These are phyloP conservation scores for Neogale vison DNA, from an alignment of 2,113 vertebrate species.

Conservation along the genomic window DNA sequence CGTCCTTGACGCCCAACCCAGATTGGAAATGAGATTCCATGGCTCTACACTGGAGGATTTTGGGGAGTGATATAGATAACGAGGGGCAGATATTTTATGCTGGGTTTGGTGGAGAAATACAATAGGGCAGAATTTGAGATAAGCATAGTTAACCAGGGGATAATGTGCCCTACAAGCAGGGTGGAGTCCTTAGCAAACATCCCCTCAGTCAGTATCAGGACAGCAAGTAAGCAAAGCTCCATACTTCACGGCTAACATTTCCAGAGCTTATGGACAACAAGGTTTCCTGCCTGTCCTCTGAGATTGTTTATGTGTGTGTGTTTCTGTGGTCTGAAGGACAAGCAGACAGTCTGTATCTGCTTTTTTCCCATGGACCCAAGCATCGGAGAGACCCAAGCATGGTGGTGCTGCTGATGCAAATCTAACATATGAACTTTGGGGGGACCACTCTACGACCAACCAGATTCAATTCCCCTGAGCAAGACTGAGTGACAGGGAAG, in stretches of 20 bases:
- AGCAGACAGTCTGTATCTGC: accelerated
- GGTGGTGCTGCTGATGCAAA: accelerated
- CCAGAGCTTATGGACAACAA: accelerated
- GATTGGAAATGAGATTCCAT: not conserved
- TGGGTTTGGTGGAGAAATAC: not conserved
- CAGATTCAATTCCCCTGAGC: not conserved
- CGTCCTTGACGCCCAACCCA: not conserved
- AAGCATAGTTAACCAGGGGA: not conserved
- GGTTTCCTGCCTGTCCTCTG: not conserved
- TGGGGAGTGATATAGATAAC: not conserved
- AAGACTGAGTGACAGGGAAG: too few species aligned
- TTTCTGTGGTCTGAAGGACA: not conserved
- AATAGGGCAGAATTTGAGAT: accelerated
- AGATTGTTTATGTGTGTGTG: too few species aligned
- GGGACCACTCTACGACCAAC: too few species aligned
- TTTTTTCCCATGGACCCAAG: accelerated
- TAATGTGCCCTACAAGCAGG: not conserved
- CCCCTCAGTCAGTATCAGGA: accelerated
- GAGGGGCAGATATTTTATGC: too few species aligned
- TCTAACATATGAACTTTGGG: not conserved
- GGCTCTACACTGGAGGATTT: too few species aligned
- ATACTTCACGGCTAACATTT: accelerated
- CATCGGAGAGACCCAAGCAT: too few species aligned
- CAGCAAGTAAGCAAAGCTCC: accelerated
- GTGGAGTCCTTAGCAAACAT: not conserved